Evolutionary conservation across 1,140 invertebrate species (phyloP).

Genomic region (Drosophila erecta): DNA sequence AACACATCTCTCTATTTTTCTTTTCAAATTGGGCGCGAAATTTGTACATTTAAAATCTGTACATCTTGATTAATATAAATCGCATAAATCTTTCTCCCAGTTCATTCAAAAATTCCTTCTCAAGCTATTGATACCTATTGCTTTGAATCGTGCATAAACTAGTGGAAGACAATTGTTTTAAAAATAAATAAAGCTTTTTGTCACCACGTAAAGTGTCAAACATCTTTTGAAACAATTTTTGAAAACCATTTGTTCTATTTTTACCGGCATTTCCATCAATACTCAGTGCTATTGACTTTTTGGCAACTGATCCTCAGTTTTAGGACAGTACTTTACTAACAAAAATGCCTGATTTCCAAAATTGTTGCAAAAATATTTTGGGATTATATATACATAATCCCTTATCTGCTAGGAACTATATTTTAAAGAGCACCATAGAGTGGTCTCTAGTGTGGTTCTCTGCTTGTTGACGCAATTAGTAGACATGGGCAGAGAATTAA

Average conservation of each 20-base stretch:
- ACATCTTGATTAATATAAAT: neutral
- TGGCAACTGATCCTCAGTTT: neutral
- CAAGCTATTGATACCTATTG: too few relatives aligned
- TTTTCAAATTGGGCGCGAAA: neutral
- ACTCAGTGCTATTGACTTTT: neutral
- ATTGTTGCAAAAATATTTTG: neutral
- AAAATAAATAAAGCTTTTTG: conserved; percentile 5
- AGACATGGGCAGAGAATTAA: conserved; percentile 46
- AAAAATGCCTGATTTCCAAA: too few relatives aligned
- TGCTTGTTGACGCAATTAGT: conserved; percentile 42
- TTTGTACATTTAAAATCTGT: neutral
- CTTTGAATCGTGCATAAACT: neutral
- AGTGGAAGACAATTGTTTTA: conserved; percentile 4
- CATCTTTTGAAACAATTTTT: neutral
- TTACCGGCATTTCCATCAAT: neutral
- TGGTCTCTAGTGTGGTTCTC: conserved; percentile 18
- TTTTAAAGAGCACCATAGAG: conserved; percentile 5
- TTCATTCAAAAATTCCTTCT: too few relatives aligned
- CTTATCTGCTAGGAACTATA: conserved; percentile 3
- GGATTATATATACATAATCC: neutral
- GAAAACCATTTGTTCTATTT: conserved; percentile 2
- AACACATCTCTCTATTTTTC: too few relatives aligned
- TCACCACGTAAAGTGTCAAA: neutral
- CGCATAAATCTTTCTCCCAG: neutral
- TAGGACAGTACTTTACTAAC: neutral